phyloP scores from a whole-genome alignment of 2,113 vertebrate species.

The Malurus alboscapulatus region DNA sequence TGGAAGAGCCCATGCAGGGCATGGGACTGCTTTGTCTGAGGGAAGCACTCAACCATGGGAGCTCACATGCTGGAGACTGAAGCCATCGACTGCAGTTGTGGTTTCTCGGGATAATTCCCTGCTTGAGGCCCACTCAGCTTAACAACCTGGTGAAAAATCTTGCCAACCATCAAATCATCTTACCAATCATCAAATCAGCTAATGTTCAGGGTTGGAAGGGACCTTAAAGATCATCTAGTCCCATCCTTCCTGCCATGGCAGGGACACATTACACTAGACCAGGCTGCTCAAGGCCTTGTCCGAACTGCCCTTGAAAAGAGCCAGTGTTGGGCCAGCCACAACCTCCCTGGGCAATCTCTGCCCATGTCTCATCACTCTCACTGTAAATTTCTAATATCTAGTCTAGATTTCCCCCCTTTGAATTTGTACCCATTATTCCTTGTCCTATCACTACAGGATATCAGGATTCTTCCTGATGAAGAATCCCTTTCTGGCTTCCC shows the following conservation, averaged over 20 bases:
- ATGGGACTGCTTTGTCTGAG: not conserved
- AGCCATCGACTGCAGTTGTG: not conserved
- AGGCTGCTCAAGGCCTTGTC: not conserved
- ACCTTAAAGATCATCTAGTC: not conserved
- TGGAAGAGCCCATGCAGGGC: accelerated
- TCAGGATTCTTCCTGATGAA: too few species aligned
- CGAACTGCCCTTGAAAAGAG: not conserved
- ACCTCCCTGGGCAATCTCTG: not conserved
- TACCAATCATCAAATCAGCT: not conserved
- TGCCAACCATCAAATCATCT: not conserved
- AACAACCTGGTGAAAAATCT: not conserved
- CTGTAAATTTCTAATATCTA: too few species aligned
- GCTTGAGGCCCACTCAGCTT: not conserved
- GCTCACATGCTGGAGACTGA: not conserved
- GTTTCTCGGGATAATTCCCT: not conserved
- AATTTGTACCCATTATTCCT: not conserved
- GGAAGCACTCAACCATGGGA: not conserved
- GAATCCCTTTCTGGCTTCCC: not conserved
- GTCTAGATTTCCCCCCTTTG: not conserved
- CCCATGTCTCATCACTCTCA: not conserved
- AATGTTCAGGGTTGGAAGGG: not conserved
- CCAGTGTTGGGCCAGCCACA: not conserved
- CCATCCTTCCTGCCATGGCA: not conserved
- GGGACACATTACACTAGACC: not conserved
- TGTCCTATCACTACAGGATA: not conserved